Conservation (phyloP, 1,140 invertebrate genomes). For the Thalassaphorura encarpata region DNA sequence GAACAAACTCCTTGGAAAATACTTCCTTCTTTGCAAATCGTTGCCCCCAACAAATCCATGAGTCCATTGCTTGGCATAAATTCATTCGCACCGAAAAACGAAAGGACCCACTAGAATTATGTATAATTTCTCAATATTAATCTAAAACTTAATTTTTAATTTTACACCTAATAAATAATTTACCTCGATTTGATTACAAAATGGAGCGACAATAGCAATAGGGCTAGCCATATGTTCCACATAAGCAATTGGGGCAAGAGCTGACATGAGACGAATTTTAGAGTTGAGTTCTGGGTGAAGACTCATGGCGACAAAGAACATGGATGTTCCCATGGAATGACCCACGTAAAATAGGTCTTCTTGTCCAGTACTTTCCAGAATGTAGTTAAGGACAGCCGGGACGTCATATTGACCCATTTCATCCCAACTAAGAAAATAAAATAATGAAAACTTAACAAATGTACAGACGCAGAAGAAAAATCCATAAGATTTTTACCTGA, state of each 20-base stretch:
- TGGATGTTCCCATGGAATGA: constrained; percentile 53
- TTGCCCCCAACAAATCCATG: constrained; percentile 34
- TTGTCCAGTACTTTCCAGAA: constrained; percentile 48
- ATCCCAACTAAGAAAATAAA: constrained; percentile 25
- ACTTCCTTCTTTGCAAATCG: not conserved
- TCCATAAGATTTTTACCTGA: too few species aligned
- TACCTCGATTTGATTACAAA: constrained; percentile 33
- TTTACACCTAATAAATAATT: too few species aligned
- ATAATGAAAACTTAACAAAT: not conserved
- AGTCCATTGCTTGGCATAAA: constrained; percentile 46
- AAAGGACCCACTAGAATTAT: constrained; percentile 19
- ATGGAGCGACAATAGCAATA: constrained; percentile 36
- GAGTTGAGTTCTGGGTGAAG: constrained; percentile 44
- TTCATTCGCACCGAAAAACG: constrained; percentile 42
- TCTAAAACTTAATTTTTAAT: not conserved
- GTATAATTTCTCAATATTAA: constrained; percentile 30
- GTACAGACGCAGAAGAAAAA: too few species aligned
- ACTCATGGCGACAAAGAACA: constrained; percentile 43
- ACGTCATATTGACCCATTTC: constrained; percentile 43
- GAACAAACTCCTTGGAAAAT: not conserved
- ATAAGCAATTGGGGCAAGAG: constrained; percentile 58
- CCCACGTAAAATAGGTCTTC: constrained; percentile 55
- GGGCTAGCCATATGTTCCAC: constrained; percentile 58
- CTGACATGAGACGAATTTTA: constrained; percentile 46
- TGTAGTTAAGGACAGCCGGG: constrained; percentile 38